Percentiles rank a stretch among this genome's conserved stretches.
Conservation (phyloP, 2,888 invertebrate species). For the Melitaea athalia region DNA sequence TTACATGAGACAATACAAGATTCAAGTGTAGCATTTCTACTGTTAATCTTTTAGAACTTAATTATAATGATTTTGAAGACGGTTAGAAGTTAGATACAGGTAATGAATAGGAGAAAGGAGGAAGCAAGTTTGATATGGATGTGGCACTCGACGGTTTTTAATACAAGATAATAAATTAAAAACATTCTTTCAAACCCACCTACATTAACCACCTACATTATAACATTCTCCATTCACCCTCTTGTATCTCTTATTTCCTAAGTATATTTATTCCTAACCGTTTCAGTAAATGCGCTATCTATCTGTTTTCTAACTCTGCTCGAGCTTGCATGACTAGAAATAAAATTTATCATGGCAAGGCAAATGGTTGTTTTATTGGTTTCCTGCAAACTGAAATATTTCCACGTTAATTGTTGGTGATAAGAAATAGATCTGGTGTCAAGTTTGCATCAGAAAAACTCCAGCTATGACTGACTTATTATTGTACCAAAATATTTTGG, state of each 20-base stretch:
- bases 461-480: background rate
- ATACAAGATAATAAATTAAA: background rate
- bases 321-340: constrained; percentile 34
- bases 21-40: too few relatives aligned
- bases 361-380: constrained; percentile 24
- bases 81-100: background rate
- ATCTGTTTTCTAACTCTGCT: background rate
- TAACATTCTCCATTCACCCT: background rate
- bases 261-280: background rate
- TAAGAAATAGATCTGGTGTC: background rate
- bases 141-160: background rate
- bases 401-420: background rate
- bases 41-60: too few relatives aligned
- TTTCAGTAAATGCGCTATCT: background rate
- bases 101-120: background rate
- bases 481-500: too few relatives aligned
- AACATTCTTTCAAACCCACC: background rate
- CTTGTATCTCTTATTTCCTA: background rate
- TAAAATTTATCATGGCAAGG: constrained; percentile 22
- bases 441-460: background rate
- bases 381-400: constrained; percentile 19
- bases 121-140: background rate
- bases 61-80: too few relatives aligned
- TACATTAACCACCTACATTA: background rate
- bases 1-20: too few relatives aligned